Percentiles rank a stretch among this genome's conserved stretches.
Evolutionary conservation across 2,113 vertebrate species (phyloP).

Genomic region (Pagrus major): DNA sequence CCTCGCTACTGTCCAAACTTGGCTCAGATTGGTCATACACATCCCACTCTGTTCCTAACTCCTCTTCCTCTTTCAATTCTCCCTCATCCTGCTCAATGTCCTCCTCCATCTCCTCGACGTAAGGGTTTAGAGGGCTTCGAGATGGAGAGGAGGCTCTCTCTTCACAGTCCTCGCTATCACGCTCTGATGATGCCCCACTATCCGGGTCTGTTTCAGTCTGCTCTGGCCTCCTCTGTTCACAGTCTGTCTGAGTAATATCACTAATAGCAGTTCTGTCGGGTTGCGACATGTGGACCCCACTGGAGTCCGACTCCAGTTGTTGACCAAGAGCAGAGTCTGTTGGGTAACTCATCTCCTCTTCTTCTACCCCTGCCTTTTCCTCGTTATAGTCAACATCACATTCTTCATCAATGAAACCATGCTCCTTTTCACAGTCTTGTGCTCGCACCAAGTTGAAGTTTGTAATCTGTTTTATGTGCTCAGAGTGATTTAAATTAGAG

Average conservation of each 20-base stretch:
- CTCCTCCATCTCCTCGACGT: constrained; percentile 58
- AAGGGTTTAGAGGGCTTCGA: constrained; percentile 62
- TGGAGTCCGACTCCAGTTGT: constrained; percentile 80
- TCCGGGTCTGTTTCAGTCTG: constrained; percentile 77
- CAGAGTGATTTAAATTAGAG: constrained; percentile 8
- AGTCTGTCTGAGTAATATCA: constrained; percentile 62
- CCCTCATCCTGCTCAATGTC: constrained; percentile 4
- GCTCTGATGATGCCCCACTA: constrained; percentile 79
- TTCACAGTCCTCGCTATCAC: constrained; percentile 55
- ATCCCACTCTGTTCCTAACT: constrained; percentile 69
- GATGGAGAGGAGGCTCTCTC: constrained; percentile 49
- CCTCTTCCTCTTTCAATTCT: constrained; percentile 50
- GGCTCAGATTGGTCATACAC: constrained; percentile 72
- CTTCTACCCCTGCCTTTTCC: constrained; percentile 44
- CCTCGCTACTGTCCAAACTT: constrained; percentile 66
- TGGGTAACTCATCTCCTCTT: constrained; percentile 68
- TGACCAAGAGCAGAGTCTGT: constrained; percentile 74
- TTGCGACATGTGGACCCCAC: constrained; percentile 74
- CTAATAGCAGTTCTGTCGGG: constrained; percentile 66
- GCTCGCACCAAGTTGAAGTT: constrained; percentile 66
- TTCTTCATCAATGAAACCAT: constrained; percentile 74
- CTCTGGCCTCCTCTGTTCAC: constrained; percentile 50
- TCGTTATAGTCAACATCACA: constrained; percentile 51
- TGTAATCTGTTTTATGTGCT: constrained; percentile 26
- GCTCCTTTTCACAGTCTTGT: constrained; percentile 74